phyloP scores from a whole-genome alignment of 2,888 invertebrate genomes.

The Bombylius major region DNA sequence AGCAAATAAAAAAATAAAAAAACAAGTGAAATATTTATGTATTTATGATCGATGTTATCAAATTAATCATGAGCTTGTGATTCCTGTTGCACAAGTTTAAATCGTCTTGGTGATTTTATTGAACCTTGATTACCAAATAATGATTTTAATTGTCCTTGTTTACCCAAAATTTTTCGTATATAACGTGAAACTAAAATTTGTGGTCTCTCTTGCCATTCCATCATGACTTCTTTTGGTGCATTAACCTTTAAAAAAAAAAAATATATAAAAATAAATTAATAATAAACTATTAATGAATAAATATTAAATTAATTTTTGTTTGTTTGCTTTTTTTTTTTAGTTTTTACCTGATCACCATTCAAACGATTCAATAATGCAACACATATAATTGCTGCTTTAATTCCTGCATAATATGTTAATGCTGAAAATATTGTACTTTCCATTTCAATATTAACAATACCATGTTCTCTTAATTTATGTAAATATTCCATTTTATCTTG shows the following conservation, averaged over 20 bases:
- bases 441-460: constrained; percentile 95
- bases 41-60: not conserved
- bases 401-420: constrained; percentile 83
- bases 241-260: constrained; percentile 48
- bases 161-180: constrained; percentile 69
- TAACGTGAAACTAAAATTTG: constrained; percentile 71
- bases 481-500: constrained; percentile 85
- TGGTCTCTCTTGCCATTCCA: constrained; percentile 84
- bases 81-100: constrained; percentile 82
- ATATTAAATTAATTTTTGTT: not conserved
- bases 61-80: constrained; percentile 77
- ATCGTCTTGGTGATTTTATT: constrained; percentile 74
- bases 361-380: constrained; percentile 85
- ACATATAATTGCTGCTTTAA: constrained; percentile 87
- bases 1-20: no score
- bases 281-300: not conserved
- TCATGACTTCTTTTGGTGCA: constrained; percentile 74
- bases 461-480: constrained; percentile 55
- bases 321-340: not conserved
- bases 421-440: constrained; percentile 90
- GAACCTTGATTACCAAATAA: constrained; percentile 66
- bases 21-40: no score
- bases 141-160: constrained; percentile 57
- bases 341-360: constrained; percentile 78
- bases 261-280: constrained; percentile 2